phyloP scores from a whole-genome alignment of 2,113 vertebrate species.

The Pseudopodoces humilis region DNA sequence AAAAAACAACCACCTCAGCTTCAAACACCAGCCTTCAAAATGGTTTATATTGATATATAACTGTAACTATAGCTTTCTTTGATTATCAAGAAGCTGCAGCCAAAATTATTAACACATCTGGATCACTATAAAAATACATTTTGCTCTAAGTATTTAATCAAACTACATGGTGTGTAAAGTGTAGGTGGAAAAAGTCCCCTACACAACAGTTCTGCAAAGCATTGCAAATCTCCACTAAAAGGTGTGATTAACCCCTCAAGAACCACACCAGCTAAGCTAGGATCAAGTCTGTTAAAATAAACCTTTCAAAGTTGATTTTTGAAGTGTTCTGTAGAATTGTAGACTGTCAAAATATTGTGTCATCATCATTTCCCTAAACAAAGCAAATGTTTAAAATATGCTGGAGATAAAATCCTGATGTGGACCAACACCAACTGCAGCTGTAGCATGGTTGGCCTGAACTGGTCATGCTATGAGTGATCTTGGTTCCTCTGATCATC shows the following conservation, averaged over 20 bases:
- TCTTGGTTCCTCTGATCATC: background rate
- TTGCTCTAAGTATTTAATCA: background rate
- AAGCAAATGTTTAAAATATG: background rate
- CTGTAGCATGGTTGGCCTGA: background rate
- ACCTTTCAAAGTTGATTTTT: background rate
- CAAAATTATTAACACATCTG: background rate
- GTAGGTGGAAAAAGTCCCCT: background rate
- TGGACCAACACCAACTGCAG: background rate
- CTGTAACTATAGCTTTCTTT: background rate
- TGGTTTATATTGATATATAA: accelerated
- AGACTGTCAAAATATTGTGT: background rate
- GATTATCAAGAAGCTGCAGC: background rate
- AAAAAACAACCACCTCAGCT: background rate
- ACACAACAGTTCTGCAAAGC: background rate
- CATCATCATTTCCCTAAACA: background rate
- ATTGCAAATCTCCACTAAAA: background rate
- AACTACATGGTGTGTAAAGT: background rate
- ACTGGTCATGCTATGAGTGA: background rate
- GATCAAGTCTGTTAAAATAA: background rate
- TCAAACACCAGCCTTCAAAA: background rate
- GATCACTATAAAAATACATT: background rate
- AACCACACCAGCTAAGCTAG: background rate
- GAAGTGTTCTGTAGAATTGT: background rate
- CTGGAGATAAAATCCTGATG: background rate
- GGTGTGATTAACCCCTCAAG: background rate